A percentile compares a stretch with the other conserved stretches of the same genome.
These are phyloP conservation scores for Agonopterix arenella DNA, from an alignment of 2,888 invertebrate species.

Conservation along the genomic window DNA sequence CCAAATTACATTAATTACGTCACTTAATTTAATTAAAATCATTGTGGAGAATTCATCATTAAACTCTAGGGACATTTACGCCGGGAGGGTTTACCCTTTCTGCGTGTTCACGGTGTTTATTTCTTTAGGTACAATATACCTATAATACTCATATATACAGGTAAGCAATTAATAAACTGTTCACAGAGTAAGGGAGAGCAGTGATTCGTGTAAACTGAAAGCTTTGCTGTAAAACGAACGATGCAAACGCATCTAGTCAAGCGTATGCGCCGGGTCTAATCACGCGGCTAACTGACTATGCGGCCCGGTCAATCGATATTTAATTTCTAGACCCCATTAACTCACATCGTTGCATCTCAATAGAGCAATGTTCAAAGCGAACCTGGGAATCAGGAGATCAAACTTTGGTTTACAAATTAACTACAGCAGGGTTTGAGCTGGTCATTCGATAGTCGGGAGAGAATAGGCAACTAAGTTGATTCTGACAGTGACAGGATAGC, in stretches of 20 bases:
- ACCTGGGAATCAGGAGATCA: slow-evolving; percentile 3
- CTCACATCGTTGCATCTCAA: slow-evolving; percentile 24
- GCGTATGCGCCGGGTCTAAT: slow-evolving; percentile 44
- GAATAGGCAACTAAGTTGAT: no score
- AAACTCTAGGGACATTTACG: neutral
- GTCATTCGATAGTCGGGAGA: neutral
- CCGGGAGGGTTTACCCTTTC: neutral
- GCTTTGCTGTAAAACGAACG: slow-evolving; percentile 49
- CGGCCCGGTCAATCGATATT: slow-evolving; percentile 50
- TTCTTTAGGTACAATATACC: no score
- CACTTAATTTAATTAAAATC: neutral
- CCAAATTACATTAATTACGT: no score
- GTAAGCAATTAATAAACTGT: slow-evolving; percentile 13
- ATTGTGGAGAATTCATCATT: neutral
- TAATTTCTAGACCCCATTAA: slow-evolving; percentile 38
- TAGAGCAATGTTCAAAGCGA: slow-evolving; percentile 14
- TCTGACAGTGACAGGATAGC: no score
- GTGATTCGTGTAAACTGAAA: slow-evolving; percentile 59
- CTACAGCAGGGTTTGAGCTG: neutral
- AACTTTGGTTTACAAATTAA: neutral
- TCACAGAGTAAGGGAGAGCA: slow-evolving; percentile 39
- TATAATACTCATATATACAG: neutral
- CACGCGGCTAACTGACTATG: slow-evolving; percentile 46
- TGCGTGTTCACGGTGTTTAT: no score
- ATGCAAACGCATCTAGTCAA: slow-evolving; percentile 57